These are phyloP conservation scores for Lamprotornis superbus DNA, from an alignment of 2,113 vertebrate species.

Conservation along the genomic window DNA sequence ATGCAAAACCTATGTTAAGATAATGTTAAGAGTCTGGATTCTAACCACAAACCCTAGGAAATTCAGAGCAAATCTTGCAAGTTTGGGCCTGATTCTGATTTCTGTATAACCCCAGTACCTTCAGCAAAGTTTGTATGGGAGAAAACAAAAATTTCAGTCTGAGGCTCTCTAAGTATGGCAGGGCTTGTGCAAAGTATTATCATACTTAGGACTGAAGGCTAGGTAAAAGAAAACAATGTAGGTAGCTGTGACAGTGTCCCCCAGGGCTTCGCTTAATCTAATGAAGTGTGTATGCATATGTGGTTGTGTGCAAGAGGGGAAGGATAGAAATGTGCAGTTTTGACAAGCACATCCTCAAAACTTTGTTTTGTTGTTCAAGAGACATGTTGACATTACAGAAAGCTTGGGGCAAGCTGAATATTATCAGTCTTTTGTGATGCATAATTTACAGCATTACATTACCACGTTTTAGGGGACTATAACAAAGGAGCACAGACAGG, in stretches of 20 bases:
- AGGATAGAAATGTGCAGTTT: neutral
- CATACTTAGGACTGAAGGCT: neutral
- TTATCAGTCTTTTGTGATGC: neutral
- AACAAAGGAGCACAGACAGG: neutral
- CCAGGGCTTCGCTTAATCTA: neutral
- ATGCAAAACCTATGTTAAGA: slow-evolving; percentile 64
- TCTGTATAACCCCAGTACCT: neutral
- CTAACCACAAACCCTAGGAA: slow-evolving; percentile 46
- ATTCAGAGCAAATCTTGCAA: slow-evolving; percentile 5
- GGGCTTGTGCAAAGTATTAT: neutral
- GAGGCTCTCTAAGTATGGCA: neutral
- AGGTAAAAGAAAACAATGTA: neutral
- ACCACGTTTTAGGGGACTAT: neutral
- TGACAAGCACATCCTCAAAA: neutral
- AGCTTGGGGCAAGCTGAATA: neutral
- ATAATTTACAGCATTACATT: neutral
- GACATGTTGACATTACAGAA: neutral
- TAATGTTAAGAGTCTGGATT: slow-evolving; percentile 53
- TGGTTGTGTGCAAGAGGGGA: neutral
- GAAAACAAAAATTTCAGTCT: neutral
- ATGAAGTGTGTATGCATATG: neutral
- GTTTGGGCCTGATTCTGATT: neutral
- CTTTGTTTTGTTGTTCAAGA: neutral
- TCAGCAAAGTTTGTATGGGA: neutral
- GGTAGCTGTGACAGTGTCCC: neutral